Evolutionary conservation across 2,797 vertebrate species (phyloP), one percentile per base, ranked within the genome.

Genomic region (Buphagus erythrorhynchus): DNA sequence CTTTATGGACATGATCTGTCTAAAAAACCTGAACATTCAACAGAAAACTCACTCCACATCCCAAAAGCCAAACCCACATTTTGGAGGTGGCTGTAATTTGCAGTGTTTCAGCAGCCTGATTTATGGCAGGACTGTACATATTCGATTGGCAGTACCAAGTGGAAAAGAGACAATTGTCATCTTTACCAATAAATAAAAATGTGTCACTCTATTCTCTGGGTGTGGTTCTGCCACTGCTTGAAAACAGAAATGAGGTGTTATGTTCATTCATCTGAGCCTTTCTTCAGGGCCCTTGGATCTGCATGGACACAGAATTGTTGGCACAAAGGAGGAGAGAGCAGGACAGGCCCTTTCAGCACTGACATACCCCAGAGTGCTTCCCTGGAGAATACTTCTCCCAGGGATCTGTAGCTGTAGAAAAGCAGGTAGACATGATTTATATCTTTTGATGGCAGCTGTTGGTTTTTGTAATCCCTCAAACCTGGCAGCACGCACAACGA

Each of bases 71-170:
- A 91, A 28, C 6, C 9, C 17, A 2, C 4, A 1, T 58, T 79
- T 80, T 45, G 36, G 36, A 71, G 40, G 25, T 71, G 13, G 4
- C 63, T 88, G 80, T 76, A 14, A 43, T 54, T 26, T 76, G 18
- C 51, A 51, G 38, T 55, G 29, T 40, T 90, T 54, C 25, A 36
- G 55, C 40, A 83, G 40, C 57, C 33, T 71, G 33, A 40, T 74
- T 88, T 43, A 17, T 83, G 55, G 13, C 16, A 14, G 8, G 9
- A 26, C 48, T 52, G 10, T 69, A 18, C 5, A 5, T n/a, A 19
- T 5, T 36, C 0, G 4, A 2, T 13, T 54, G 51, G n/a, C 35
- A 79, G 13, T 46, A 31, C 36, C 5, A 13, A 51, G 3, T 16
- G 45, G 22, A 46, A 69, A 55, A 57, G 15, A 11, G 10, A 17